These are phyloP conservation scores for Acipenser ruthenus DNA, from an alignment of 2,797 vertebrate species.

Conservation along the genomic window DNA sequence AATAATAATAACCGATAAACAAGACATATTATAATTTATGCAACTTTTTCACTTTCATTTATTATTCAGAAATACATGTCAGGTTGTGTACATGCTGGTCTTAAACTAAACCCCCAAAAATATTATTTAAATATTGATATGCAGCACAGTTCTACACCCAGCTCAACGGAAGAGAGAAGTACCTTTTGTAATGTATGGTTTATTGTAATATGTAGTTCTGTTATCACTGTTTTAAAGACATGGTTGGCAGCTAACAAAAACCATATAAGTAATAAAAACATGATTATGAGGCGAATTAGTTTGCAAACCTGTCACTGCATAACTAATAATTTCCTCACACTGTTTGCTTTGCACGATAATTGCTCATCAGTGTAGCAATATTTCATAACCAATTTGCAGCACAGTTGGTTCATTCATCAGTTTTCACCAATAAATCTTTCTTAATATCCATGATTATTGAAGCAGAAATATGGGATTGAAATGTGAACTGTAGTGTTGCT, in stretches of 20 bases:
- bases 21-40: too few relatives aligned
- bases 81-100: too few relatives aligned
- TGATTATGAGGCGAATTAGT: conserved; percentile 64
- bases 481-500: neutral
- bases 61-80: too few relatives aligned
- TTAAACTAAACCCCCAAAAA: too few relatives aligned
- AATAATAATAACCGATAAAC: too few relatives aligned
- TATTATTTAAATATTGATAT: too few relatives aligned
- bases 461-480: conserved; percentile 42
- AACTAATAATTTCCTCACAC: conserved; percentile 54
- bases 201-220: too few relatives aligned
- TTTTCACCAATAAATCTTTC: conserved; percentile 56
- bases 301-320: conserved; percentile 42
- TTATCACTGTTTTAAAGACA: conserved; percentile 26
- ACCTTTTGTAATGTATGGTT: too few relatives aligned
- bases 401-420: conserved; percentile 45
- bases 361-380: conserved; percentile 38
- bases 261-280: conserved; percentile 55
- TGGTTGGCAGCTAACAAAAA: conserved; percentile 24
- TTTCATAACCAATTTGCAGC: conserved; percentile 56
- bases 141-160: too few relatives aligned
- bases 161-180: too few relatives aligned
- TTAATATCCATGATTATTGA: conserved; percentile 65
- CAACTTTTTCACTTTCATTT: too few relatives aligned
- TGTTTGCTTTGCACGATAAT: conserved; percentile 40